Evolutionary conservation across 2,113 vertebrate genomes (phyloP), one percentile per base, ranked within the genome.

Genomic region (Pachypanchax playfairii): DNA sequence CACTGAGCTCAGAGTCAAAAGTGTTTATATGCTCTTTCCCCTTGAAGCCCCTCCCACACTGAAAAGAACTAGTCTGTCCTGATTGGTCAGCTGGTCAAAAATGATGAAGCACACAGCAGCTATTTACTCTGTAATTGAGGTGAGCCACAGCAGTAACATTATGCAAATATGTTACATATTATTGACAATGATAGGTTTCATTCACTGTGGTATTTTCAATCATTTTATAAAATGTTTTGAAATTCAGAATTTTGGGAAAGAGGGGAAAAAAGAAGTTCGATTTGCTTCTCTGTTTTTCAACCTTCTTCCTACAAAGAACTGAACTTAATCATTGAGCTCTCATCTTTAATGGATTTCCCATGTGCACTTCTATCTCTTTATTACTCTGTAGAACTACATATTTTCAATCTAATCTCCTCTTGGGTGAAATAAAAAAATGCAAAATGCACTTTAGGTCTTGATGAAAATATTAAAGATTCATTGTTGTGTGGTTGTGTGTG

Each of bases 311-410:
- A 6, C 41, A 65, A 24, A 29, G 46, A n/a, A 52, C 33, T 29
- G 2, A 14, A 35, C 26, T 46, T 42, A 43, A n/a, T 31, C 33
- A 43, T 14, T 21, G 10, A n/a, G 24, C 29, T 75, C 21, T 50
- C 29, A 57, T 73, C 22, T 42, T 50, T 31, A 63, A 63, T 64
- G 14, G 21, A 64, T 75, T 70, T 73, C 53, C 41, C 22, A n/a
- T 53, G 8, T 49, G 41, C 21, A 13, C 4, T 41, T 3, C 18
- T 20, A 33, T 43, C 36, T 21, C 56, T 65, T 47, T 53, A 69
- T 56, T 60, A 44, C 21, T 39, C 14, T 13, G 47, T 17, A 46
- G 25, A 64, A 24, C 18, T 43, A 41, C 36, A 41, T 41, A 35
- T 56, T 53, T 63, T 14, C 28, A 42, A 22, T 49, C 26, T 14